A percentile compares a stretch with the other conserved stretches of the same genome.
Evolutionary conservation across 1,140 invertebrate genomes (phyloP).

Genomic region (Lethrus apterus): DNA sequence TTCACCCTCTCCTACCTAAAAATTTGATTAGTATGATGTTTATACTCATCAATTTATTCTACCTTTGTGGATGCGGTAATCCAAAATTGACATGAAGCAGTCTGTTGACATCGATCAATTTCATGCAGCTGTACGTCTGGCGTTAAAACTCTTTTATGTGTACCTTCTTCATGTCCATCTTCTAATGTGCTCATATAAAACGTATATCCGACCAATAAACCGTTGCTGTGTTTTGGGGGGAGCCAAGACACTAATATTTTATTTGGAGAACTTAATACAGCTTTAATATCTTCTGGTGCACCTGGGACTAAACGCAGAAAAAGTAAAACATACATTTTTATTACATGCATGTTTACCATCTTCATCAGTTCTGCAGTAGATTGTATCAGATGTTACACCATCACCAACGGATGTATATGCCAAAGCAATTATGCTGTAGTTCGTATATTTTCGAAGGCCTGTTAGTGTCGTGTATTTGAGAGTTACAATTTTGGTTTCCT

Average conservation of each 20-base stretch:
- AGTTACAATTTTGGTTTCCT: constrained; percentile 60
- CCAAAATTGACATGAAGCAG: constrained; percentile 72
- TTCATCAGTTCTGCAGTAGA: constrained; percentile 85
- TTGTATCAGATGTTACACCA: constrained; percentile 71
- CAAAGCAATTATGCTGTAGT: constrained; percentile 84
- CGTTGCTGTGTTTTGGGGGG: constrained; percentile 66
- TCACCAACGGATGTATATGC: constrained; percentile 85
- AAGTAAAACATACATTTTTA: constrained; percentile 8
- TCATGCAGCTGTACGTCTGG: constrained; percentile 61
- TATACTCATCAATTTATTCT: constrained; percentile 14
- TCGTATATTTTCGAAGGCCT: constrained; percentile 75
- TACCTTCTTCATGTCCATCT: constrained; percentile 63
- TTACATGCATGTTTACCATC: constrained; percentile 57
- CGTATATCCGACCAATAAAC: constrained; percentile 69
- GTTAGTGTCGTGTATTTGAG: constrained; percentile 58
- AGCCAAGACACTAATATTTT: constrained; percentile 86
- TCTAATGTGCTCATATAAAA: constrained; percentile 74
- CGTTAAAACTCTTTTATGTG: constrained; percentile 60
- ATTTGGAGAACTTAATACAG: constrained; percentile 70
- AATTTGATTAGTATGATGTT: constrained; percentile 14
- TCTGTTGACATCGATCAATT: constrained; percentile 62
- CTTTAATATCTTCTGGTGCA: constrained; percentile 80
- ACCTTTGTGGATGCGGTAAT: constrained; percentile 64
- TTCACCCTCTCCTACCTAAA: constrained; percentile 67
- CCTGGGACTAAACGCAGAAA: constrained; percentile 60